A percentile compares a stretch with the other conserved stretches of the same genome.
Evolutionary conservation across 2,888 invertebrate genomes (phyloP).

Genomic region (Idaea aversata): DNA sequence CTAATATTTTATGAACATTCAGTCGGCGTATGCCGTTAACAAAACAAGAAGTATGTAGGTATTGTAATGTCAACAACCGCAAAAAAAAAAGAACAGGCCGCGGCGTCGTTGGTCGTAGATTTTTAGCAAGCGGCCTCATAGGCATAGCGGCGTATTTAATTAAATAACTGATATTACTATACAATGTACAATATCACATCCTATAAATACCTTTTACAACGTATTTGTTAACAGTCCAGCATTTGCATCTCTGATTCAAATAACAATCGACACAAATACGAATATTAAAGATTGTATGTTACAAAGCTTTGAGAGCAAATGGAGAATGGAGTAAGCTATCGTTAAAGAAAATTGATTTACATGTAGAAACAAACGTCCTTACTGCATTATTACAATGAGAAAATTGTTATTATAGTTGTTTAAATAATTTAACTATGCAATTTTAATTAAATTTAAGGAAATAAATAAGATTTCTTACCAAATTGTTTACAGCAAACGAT

Average conservation of each 20-base stretch:
- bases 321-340: slow-evolving; percentile 11
- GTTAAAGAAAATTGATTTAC: slow-evolving; percentile 7
- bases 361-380: not conserved
- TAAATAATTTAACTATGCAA: not conserved
- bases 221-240: not conserved
- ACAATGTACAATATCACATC: not conserved
- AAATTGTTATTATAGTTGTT: not conserved
- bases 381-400: not conserved
- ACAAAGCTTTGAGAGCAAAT: slow-evolving; percentile 2
- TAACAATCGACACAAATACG: not conserved
- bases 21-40: slow-evolving; percentile 16
- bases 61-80: slow-evolving; percentile 49
- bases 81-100: slow-evolving; percentile 31
- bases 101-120: slow-evolving; percentile 36
- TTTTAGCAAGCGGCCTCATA: slow-evolving; percentile 21
- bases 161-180: not conserved
- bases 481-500: slow-evolving; percentile 71
- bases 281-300: not conserved
- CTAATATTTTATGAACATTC: slow-evolving; percentile 5
- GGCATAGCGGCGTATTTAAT: slow-evolving; percentile 4
- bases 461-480: slow-evolving; percentile 52
- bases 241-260: not conserved
- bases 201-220: not conserved
- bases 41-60: slow-evolving; percentile 35
- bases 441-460: slow-evolving; percentile 31